Evolutionary conservation across 37 sponge, comb jelly and placozoan genomes (phyloP).

Genomic region (Cliona cf. orientalis): DNA sequence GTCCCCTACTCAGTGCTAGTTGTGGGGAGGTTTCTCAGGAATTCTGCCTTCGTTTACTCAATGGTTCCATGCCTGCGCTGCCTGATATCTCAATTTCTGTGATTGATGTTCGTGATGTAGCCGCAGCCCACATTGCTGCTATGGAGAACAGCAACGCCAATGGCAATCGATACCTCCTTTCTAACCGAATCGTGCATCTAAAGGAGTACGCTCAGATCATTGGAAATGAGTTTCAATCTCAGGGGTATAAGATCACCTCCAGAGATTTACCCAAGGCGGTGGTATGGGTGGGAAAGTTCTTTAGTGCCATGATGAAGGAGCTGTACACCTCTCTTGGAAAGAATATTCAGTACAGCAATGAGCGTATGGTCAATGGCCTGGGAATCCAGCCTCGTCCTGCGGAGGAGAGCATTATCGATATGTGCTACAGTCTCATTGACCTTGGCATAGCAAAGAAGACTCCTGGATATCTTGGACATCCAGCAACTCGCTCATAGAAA

Average conservation of each 20-base stretch:
- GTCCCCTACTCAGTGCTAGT: conserved; percentile 73
- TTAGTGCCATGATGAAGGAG: conserved; percentile 17
- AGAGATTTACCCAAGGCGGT: conserved; percentile 53
- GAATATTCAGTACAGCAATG: conserved; percentile 33
- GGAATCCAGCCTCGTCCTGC: conserved; percentile 65
- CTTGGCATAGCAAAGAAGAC: conserved; percentile 66
- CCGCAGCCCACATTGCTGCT: conserved; percentile 81
- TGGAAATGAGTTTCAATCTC: conserved; percentile 67
- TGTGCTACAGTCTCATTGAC: conserved; percentile 81
- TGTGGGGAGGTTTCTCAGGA: conserved; percentile 31
- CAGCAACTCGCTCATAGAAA: conserved; percentile 29
- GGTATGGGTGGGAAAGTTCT: conserved; percentile 52
- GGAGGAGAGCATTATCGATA: conserved; percentile 75
- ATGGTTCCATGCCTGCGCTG: conserved; percentile 53
- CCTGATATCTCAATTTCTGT: conserved; percentile 58
- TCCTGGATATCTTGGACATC: conserved; percentile 66
- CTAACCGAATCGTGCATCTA: conserved; percentile 19
- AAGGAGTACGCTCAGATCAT: conserved; percentile 60
- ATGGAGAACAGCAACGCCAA: conserved; percentile 76
- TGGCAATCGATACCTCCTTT: conserved; percentile 65
- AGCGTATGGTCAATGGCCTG: conserved; percentile 67
- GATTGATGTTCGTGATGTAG: conserved; percentile 93
- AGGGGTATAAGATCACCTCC: conserved; percentile 71
- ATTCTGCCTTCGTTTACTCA: conserved; percentile 33
- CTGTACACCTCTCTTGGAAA: conserved; percentile 49